Percentiles rank a stretch among this genome's conserved stretches.
phyloP scores from a whole-genome alignment of 2,797 vertebrate species.

The Mus minutoides region DNA sequence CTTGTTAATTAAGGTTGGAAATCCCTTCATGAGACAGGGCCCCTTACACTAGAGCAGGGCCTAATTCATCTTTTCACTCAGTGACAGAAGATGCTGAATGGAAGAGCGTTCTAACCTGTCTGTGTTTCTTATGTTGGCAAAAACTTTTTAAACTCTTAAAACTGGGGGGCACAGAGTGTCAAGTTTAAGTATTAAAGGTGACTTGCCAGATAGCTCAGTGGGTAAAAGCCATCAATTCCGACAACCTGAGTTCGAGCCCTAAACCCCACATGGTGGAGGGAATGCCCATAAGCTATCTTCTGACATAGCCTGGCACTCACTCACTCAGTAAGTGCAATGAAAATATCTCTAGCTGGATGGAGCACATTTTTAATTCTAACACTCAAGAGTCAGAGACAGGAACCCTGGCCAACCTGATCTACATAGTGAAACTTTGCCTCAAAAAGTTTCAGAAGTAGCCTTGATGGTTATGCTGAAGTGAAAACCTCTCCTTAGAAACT shows the following conservation, averaged over 20 bases:
- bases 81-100: background rate
- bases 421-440: background rate
- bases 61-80: slow-evolving; percentile 8
- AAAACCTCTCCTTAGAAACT: slow-evolving; percentile 48
- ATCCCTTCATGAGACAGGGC: background rate
- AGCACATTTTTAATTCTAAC: background rate
- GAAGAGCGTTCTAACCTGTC: background rate
- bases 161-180: background rate
- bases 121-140: slow-evolving; percentile 35
- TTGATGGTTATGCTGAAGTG: background rate
- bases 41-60: background rate
- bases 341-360: background rate
- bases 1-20: slow-evolving; percentile 48
- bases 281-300: background rate
- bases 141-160: slow-evolving; percentile 60
- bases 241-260: background rate
- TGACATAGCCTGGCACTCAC: background rate
- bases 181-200: slow-evolving; percentile 16
- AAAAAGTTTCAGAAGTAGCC: background rate
- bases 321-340: background rate
- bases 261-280: background rate
- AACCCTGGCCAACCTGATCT: background rate
- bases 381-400: background rate
- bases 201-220: background rate
- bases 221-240: background rate